phyloP scores from a whole-genome alignment of 2,888 invertebrate species.

The Agrochola litura region DNA sequence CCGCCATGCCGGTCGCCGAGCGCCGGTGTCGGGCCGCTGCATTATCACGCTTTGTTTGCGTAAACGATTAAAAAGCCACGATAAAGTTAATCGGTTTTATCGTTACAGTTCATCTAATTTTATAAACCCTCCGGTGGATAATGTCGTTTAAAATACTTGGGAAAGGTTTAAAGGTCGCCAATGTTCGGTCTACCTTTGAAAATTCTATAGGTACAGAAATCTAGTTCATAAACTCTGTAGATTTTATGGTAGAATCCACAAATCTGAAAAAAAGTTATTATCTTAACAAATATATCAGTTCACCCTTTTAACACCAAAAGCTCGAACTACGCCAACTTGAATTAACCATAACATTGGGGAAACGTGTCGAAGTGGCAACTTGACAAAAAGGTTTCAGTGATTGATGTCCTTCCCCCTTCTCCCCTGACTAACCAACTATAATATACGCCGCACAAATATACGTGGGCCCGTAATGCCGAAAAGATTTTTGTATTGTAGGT shows the following conservation, averaged over 20 bases:
- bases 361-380: constrained; percentile 80
- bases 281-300: constrained; percentile 50
- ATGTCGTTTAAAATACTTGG: not conserved
- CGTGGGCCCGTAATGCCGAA: constrained; percentile 14
- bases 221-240: not conserved
- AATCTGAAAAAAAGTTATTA: constrained; percentile 6
- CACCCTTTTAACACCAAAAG: constrained; percentile 46
- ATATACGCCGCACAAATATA: constrained; percentile 47
- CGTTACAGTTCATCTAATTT: constrained; percentile 44
- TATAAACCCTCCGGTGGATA: constrained; percentile 26
- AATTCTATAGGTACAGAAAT: not conserved
- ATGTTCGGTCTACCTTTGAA: not conserved
- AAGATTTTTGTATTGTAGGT: constrained; percentile 32
- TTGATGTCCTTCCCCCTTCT: constrained; percentile 73
- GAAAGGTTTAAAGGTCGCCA: not conserved
- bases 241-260: not conserved
- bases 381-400: constrained; percentile 80
- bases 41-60: constrained; percentile 54
- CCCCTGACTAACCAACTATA: constrained; percentile 53
- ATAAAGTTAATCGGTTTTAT: constrained; percentile 52
- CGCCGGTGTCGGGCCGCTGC: constrained; percentile 25
- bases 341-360: constrained; percentile 75
- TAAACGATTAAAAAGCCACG: constrained; percentile 59
- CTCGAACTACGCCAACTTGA: constrained; percentile 67
- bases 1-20: not conserved